A percentile compares a stretch with the other conserved stretches of the same genome.
These are phyloP conservation scores for Orthosia cruda DNA, from an alignment of 2,888 invertebrate genomes.

Conservation along the genomic window DNA sequence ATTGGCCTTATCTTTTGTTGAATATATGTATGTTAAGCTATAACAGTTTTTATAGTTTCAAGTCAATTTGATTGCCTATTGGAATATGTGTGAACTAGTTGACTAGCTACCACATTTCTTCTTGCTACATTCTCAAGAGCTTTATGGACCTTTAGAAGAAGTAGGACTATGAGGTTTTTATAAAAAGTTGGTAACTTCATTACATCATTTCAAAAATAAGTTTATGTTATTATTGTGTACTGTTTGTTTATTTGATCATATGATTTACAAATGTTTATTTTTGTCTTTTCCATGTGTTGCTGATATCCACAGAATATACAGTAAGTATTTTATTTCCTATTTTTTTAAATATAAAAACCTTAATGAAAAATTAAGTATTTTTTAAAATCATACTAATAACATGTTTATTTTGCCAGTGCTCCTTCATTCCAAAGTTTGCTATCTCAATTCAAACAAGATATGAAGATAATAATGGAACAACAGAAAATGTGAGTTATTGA, in stretches of 20 bases:
- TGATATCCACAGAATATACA: conserved; percentile 52
- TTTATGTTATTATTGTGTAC: not conserved
- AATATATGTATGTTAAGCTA: not conserved
- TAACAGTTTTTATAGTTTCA: not conserved
- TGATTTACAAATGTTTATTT: conserved; percentile 10
- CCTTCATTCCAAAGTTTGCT: conserved; percentile 96
- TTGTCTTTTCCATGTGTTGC: conserved; percentile 49
- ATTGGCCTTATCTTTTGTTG: not conserved
- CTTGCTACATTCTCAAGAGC: not conserved
- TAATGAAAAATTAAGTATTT: no score
- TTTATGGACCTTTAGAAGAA: not conserved
- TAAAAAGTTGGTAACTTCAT: no score
- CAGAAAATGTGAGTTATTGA: conserved; percentile 95
- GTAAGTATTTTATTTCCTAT: conserved; percentile 39
- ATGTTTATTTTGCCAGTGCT: conserved; percentile 93
- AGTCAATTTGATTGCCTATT: not conserved
- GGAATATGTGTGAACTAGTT: not conserved
- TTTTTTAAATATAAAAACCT: no score
- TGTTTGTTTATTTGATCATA: conserved; percentile 1
- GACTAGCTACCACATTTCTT: not conserved
- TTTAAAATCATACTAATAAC: not conserved
- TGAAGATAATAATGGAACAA: conserved; percentile 97
- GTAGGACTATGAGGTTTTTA: no score
- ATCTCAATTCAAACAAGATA: conserved; percentile 97
- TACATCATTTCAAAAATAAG: not conserved